A percentile compares a stretch with the other conserved stretches of the same genome.
phyloP scores from a whole-genome alignment of 2,113 vertebrate genomes.

The Myrmecophaga tridactyla region DNA sequence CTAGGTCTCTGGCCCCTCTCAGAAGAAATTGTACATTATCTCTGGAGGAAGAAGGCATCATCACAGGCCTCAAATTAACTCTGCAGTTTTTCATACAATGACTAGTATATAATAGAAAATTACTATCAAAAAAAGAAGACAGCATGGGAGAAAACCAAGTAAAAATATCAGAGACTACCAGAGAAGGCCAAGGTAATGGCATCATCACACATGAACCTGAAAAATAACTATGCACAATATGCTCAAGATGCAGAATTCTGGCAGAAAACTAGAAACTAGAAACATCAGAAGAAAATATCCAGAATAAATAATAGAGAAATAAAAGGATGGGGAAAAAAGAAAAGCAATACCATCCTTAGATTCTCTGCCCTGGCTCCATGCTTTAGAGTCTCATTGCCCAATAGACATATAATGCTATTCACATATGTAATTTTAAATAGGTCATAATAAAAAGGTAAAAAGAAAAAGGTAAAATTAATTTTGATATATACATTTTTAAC shows the following conservation, averaged over 20 bases:
- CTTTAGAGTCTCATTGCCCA: neutral
- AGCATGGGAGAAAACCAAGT: neutral
- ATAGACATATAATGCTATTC: neutral
- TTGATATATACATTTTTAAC: too few species aligned
- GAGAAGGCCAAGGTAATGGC: neutral
- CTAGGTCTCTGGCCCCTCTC: too few species aligned
- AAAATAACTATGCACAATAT: neutral
- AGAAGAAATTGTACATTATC: too few species aligned
- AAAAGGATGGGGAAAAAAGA: neutral
- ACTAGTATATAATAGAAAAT: neutral
- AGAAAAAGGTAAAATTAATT: neutral
- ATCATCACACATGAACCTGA: neutral
- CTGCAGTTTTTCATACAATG: neutral
- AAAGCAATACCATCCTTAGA: neutral
- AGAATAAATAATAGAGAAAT: neutral
- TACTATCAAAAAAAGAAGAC: neutral
- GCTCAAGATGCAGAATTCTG: neutral
- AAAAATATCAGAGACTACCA: neutral
- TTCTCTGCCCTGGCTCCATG: neutral
- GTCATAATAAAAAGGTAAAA: neutral
- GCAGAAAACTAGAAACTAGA: neutral
- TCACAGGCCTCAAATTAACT: neutral
- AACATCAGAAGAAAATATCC: too few species aligned
- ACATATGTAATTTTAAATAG: neutral
- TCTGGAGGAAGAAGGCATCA: too few species aligned